These are phyloP conservation scores for Colossoma macropomum DNA, from an alignment of 2,113 vertebrate species.

Conservation along the genomic window DNA sequence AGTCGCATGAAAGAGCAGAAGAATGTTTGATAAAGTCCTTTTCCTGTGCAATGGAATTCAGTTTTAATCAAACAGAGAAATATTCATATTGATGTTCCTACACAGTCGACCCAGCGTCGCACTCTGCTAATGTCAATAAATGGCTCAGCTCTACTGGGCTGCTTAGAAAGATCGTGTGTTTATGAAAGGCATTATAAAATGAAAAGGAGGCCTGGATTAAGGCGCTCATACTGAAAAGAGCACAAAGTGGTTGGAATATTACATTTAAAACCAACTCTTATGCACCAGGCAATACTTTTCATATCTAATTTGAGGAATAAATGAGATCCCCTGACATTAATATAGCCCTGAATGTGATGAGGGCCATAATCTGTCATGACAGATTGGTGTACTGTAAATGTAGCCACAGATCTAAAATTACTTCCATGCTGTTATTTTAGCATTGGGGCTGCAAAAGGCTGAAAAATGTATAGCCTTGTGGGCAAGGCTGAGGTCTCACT, in stretches of 20 bases:
- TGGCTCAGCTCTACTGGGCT: not conserved
- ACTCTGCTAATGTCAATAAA: conserved; percentile 10
- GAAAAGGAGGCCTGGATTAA: not conserved
- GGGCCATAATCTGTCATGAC: conserved; percentile 23
- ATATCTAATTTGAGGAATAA: not conserved
- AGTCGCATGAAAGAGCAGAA: not conserved
- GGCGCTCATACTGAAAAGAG: not conserved
- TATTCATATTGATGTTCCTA: not conserved
- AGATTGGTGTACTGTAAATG: conserved; percentile 5
- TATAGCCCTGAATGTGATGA: not conserved
- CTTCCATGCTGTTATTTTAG: conserved; percentile 7
- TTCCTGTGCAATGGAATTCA: conserved; percentile 19
- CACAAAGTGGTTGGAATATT: not conserved
- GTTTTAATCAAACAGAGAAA: conserved; percentile 5
- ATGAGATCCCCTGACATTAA: conserved; percentile 9
- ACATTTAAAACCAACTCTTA: conserved; percentile 4
- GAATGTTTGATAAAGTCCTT: conserved; percentile 31
- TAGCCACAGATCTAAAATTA: conserved; percentile 16
- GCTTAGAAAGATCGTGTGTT: conserved; percentile 15
- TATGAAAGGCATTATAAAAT: not conserved
- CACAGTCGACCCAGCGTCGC: not conserved
- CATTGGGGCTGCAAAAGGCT: not conserved
- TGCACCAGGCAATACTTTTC: not conserved
- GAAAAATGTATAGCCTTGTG: not conserved
- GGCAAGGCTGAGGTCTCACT: not conserved